A percentile compares a stretch with the other conserved stretches of the same genome.
Evolutionary conservation across 2,888 invertebrate species (phyloP).

Genomic region (Eilema sororculum): DNA sequence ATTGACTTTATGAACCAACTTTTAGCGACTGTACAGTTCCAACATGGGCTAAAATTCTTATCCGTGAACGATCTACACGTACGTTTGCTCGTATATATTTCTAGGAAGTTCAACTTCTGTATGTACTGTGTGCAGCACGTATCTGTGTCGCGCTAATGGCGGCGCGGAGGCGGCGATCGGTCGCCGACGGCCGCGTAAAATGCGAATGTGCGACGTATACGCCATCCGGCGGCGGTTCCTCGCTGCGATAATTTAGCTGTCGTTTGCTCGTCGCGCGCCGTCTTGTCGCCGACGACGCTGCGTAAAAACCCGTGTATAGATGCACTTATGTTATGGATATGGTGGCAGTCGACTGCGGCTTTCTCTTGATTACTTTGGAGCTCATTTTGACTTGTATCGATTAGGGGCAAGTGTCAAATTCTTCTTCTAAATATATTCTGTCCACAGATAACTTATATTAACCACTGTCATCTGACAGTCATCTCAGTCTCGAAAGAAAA

Average conservation of each 20-base stretch:
- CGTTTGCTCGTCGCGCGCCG: constrained; percentile 40
- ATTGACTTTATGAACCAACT: no score
- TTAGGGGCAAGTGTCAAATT: neutral
- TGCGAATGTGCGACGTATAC: constrained; percentile 63
- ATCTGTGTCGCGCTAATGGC: constrained; percentile 68
- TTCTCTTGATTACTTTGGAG: constrained; percentile 50
- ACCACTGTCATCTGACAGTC: neutral
- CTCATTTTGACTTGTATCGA: neutral
- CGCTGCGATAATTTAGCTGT: constrained; percentile 62
- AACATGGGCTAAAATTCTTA: neutral
- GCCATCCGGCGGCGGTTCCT: constrained; percentile 42
- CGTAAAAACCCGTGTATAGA: constrained; percentile 65
- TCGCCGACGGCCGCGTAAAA: constrained; percentile 70
- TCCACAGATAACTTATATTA: neutral
- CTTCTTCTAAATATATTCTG: neutral
- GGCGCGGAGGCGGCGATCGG: constrained; percentile 67
- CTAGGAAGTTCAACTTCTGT: neutral
- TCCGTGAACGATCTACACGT: no score
- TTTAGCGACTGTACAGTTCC: neutral
- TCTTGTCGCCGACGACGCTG: constrained; percentile 51
- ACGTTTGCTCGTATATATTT: neutral
- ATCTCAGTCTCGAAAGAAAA: no score
- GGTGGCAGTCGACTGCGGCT: constrained; percentile 53
- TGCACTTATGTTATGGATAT: constrained; percentile 59
- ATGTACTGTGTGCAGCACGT: constrained; percentile 41